These are phyloP conservation scores for Sinocyclocheilus rhinocerous DNA, from an alignment of 2,113 vertebrate genomes.

Conservation along the genomic window DNA sequence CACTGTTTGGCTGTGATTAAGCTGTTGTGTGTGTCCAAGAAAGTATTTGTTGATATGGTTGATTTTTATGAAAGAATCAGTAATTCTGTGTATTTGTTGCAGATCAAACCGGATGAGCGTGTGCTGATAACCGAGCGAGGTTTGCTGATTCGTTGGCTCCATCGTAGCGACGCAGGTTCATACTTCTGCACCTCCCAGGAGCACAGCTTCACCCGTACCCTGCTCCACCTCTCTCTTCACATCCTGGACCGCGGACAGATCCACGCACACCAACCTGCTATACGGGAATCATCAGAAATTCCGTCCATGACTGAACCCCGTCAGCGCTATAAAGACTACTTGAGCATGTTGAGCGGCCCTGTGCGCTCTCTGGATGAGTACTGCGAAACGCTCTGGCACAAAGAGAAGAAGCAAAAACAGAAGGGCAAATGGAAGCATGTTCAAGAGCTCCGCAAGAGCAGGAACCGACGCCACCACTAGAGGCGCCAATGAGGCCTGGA, in stretches of 20 bases:
- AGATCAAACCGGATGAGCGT: conserved; percentile 90
- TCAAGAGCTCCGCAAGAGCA: conserved; percentile 93
- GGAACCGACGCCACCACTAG: conserved; percentile 89
- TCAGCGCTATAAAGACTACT: conserved; percentile 92
- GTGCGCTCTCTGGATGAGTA: conserved; percentile 90
- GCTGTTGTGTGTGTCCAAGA: not conserved
- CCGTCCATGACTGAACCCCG: conserved; percentile 74
- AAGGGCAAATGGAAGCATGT: conserved; percentile 94
- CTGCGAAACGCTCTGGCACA: conserved; percentile 93
- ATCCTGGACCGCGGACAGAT: conserved; percentile 87
- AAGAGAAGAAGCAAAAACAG: conserved; percentile 82
- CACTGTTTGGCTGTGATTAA: not conserved
- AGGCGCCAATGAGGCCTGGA: conserved; percentile 10
- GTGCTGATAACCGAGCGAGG: conserved; percentile 87
- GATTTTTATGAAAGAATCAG: not conserved
- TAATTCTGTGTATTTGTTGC: conserved; percentile 29
- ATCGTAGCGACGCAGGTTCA: conserved; percentile 81
- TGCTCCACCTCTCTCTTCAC: conserved; percentile 84
- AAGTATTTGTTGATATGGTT: not conserved
- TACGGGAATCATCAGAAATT: conserved; percentile 78
- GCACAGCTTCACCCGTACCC: conserved; percentile 87
- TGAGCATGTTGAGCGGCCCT: conserved; percentile 86
- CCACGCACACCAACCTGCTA: conserved; percentile 74
- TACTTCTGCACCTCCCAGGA: conserved; percentile 93
- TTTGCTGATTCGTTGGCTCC: conserved; percentile 90